Evolutionary conservation across 2,113 vertebrate genomes (phyloP).

Genomic region (Lonchura striata): DNA sequence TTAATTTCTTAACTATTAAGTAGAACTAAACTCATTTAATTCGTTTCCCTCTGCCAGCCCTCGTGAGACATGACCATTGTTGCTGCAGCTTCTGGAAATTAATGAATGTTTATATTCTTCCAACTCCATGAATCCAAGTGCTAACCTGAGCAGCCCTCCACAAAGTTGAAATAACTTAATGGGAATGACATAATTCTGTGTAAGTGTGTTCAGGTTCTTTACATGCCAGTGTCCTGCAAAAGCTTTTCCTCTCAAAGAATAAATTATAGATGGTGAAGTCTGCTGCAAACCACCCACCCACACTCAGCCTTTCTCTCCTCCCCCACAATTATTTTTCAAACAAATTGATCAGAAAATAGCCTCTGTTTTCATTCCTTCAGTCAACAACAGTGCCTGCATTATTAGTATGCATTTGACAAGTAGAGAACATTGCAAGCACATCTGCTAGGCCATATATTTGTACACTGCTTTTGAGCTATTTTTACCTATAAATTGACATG

Average conservation of each 20-base stretch:
- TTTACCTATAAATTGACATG: conserved; percentile 12
- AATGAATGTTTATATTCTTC: conserved; percentile 38
- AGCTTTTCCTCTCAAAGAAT: conserved; percentile 40
- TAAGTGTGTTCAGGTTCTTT: conserved; percentile 34
- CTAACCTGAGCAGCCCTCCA: conserved; percentile 21
- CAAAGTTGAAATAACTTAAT: conserved; percentile 62
- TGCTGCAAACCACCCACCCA: conserved; percentile 20
- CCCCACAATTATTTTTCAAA: conserved; percentile 12
- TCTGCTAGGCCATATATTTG: neutral
- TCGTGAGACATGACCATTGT: neutral
- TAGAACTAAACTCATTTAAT: neutral
- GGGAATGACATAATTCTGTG: conserved; percentile 48
- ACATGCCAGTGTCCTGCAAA: conserved; percentile 35
- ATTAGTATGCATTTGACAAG: neutral
- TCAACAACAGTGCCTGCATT: neutral
- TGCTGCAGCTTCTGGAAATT: neutral
- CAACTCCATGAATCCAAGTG: neutral
- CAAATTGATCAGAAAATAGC: neutral
- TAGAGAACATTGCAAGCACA: neutral
- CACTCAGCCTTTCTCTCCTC: neutral
- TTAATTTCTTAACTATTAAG: neutral
- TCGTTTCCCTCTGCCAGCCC: neutral
- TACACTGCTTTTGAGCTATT: neutral
- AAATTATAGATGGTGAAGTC: neutral
- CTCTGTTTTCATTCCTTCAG: neutral